These are phyloP conservation scores for Lagopus leucura DNA, from an alignment of 2,113 vertebrate genomes.

Conservation along the genomic window DNA sequence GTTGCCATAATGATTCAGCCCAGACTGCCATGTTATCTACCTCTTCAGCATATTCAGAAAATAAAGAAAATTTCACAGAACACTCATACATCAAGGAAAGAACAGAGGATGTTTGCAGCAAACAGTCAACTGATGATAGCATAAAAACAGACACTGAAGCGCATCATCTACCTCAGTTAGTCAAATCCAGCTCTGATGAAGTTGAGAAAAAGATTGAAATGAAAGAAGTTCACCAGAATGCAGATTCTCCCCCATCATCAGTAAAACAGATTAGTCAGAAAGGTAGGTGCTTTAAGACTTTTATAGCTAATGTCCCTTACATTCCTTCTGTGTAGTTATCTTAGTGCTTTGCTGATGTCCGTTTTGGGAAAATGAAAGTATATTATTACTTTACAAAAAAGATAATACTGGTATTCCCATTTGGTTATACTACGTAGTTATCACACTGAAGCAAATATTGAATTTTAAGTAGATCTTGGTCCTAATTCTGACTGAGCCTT, in stretches of 20 bases:
- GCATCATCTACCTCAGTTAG: background rate
- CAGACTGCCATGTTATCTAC: background rate
- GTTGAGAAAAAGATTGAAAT: constrained; percentile 8
- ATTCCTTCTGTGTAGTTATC: background rate
- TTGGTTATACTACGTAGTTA: background rate
- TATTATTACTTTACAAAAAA: background rate
- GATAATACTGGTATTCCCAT: background rate
- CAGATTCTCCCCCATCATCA: background rate
- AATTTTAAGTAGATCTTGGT: background rate
- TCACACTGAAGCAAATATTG: background rate
- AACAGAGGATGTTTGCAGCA: background rate
- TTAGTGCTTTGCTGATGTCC: background rate
- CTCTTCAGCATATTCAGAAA: background rate
- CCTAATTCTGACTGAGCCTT: constrained; percentile 17
- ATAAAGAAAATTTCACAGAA: constrained; percentile 38
- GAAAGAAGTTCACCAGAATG: constrained; percentile 37
- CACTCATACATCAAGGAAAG: background rate
- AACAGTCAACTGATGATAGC: background rate
- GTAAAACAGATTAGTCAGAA: constrained; percentile 52
- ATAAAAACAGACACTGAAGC: constrained; percentile 1
- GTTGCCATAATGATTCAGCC: constrained; percentile 9
- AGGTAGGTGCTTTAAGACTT: constrained; percentile 62
- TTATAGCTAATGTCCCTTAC: background rate
- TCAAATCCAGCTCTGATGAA: constrained; percentile 32
- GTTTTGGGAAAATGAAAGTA: background rate